These are phyloP conservation scores for Lepidochrysops patricia DNA, from an alignment of 2,888 invertebrate genomes.

Conservation along the genomic window DNA sequence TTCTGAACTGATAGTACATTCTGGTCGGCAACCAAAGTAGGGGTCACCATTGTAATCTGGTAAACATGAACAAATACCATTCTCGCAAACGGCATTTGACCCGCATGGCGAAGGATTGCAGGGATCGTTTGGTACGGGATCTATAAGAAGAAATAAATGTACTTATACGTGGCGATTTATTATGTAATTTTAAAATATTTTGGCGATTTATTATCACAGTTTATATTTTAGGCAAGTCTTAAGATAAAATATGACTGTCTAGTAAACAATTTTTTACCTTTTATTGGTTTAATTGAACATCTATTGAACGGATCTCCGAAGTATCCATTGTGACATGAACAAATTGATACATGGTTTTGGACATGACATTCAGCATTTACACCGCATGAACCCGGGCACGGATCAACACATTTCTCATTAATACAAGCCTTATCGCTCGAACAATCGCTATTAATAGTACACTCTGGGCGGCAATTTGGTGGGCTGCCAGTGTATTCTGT, in stretches of 20 bases:
- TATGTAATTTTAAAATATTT: too few relatives aligned
- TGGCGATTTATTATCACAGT: background rate
- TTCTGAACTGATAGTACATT: constrained; percentile 83
- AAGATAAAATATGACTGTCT: too few relatives aligned
- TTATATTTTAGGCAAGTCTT: too few relatives aligned
- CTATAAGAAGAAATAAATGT: constrained; percentile 37
- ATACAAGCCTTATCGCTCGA: constrained; percentile 81
- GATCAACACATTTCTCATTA: constrained; percentile 82
- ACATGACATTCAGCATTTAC: constrained; percentile 81
- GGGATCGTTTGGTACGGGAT: constrained; percentile 53
- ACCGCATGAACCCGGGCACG: constrained; percentile 86
- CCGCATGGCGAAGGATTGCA: constrained; percentile 81
- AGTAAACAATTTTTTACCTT: constrained; percentile 51
- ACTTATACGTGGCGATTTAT: too few relatives aligned
- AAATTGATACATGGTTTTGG: constrained; percentile 84
- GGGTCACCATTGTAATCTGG: constrained; percentile 79
- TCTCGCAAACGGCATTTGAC: constrained; percentile 74
- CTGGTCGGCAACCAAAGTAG: constrained; percentile 80
- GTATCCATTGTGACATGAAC: constrained; percentile 81
- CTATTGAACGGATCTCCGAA: constrained; percentile 85
- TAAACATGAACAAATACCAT: constrained; percentile 76
- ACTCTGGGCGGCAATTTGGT: constrained; percentile 86
- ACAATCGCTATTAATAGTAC: constrained; percentile 83
- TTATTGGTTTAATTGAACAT: constrained; percentile 74
- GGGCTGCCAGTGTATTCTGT: constrained; percentile 82